A percentile compares a stretch with the other conserved stretches of the same genome.
Conservation (phyloP, 1,140 invertebrate genomes). For the Drosophila mojavensis region DNA sequence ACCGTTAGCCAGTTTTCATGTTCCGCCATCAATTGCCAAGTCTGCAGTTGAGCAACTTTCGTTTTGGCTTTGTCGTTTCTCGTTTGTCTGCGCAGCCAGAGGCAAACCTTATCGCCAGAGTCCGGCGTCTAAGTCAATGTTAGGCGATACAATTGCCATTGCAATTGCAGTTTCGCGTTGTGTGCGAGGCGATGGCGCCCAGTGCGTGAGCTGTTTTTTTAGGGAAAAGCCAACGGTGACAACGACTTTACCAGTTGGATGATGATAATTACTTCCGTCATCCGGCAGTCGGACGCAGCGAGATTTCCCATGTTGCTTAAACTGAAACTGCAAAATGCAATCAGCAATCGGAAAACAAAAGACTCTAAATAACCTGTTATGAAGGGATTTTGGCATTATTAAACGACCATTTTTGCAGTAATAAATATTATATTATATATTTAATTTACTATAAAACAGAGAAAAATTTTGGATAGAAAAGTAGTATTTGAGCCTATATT, state of each 20-base stretch:
- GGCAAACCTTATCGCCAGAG: conserved; percentile 37
- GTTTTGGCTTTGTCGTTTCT: conserved; percentile 29
- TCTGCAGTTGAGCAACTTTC: conserved; percentile 66
- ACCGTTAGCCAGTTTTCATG: conserved; percentile 40
- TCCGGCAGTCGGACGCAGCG: not conserved
- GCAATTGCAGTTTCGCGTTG: conserved; percentile 20
- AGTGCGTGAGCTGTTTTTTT: conserved; percentile 5
- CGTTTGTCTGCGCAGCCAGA: conserved; percentile 51
- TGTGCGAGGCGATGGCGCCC: conserved; percentile 14
- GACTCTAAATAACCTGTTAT: not conserved
- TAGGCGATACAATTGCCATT: conserved; percentile 31
- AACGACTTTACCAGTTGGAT: conserved; percentile 41
- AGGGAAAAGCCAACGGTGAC: conserved; percentile 44
- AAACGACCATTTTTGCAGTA: no score
- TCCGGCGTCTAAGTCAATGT: conserved; percentile 11
- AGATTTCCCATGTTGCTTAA: conserved; percentile 3
- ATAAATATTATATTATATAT: no score
- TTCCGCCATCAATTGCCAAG: conserved; percentile 59
- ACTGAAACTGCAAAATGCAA: not conserved
- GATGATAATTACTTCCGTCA: conserved; percentile 45
- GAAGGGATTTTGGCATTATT: no score
- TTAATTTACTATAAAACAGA: no score
- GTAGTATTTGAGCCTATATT: no score
- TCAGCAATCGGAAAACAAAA: not conserved
- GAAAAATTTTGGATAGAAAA: no score